Evolutionary conservation across 2,113 vertebrate species (phyloP), one percentile per base, ranked within the genome.

Genomic region (Phalacrocorax carbo): DNA sequence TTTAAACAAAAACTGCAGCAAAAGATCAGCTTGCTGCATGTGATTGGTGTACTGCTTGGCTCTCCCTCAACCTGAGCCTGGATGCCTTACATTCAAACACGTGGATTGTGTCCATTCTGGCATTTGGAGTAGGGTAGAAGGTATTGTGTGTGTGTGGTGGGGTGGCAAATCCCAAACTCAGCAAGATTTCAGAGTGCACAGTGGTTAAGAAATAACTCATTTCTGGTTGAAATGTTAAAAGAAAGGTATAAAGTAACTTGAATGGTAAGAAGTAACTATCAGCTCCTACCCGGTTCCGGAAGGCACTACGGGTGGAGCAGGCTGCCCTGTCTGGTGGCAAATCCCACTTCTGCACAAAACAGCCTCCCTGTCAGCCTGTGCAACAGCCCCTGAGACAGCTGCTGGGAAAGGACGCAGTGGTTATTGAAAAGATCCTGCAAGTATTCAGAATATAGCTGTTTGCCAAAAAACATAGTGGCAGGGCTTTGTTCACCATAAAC

Each of bases 1-100:
- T 88, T 93, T 60, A 64, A 78, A 68, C 49, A 76, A 72, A 90
- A 86, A 17, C 22, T 54, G 54, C 49, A 87, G 75, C 90, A 85
- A 48, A 16, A 88, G 66, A 38, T 60, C 2, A 12, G 40, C 44
- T 61, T 60, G 64, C 36, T 88, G 75, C 34, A 11, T 25, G 36
- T 14, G 51, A 64, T 57, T 13, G 3, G 58, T 5, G 54, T 23
- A 48, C 15, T 20, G 51, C n/a, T 19, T 18, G 66, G 66, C 38
- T 64, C 34, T 80, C n/a, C 64, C 55, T 90, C 72, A 30, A 0
- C 8, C 88, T 68, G 17, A 92, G 68, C 87, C 75, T 65, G 32
- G 23, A 26, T 54, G 55, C 42, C 51, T 60, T 49, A 65, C 5
- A 1, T 16, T 52, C 60, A 64, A 73, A 84, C n/a, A 42, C 5